Base-by-base conservation (phyloP, 2,113 vertebrate species). In the Chionodraco myersi region DNA sequence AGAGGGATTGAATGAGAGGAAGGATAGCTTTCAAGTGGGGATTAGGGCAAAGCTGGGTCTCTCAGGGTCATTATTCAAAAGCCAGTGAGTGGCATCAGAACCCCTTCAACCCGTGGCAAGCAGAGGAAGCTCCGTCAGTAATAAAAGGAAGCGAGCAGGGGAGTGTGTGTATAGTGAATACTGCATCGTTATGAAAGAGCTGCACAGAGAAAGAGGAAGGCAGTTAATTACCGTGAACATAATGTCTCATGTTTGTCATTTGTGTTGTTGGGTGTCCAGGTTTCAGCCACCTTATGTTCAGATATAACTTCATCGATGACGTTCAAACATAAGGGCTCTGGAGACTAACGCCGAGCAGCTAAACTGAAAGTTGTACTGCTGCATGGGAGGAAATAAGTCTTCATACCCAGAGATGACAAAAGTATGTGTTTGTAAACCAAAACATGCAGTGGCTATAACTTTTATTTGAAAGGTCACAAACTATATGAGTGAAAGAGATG, bases 21-120 rank as follows among this genome's bases (percentile, higher is more conserved):
- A 87, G 84, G 64, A 68, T 72, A 72, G 84, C 85, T 91, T 91
- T 90, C 86, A 88, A 91, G 83, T 85, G 48, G 77, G 90, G 87
- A 90, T 92, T 89, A 90, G 74, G 75, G 77, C 81, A 87, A 90
- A 90, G 70, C 91, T 21, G 30, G 80, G 82, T 87, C 88, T 83
- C 85, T 49, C 12, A 5, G 84, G 87, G 87, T 90, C 86, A 79
- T 87, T 75, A 79, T 89, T 89, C 86, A 89, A 84, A 65, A 86
- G 75, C 68, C 85, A 53, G 58, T 72, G 85, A 91, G 86, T 79
- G 81, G 85, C 84, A 86, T 64, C 56, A 47, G 57, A 51, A 77
- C 3, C 69, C 26, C 36, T 52, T 6, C 72, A 72, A 53, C 66
- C 67, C 45, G 36, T 41, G 36, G 36, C 7, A 30, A 58, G 56